phyloP scores from a whole-genome alignment of 2,113 vertebrate species.

The Limanda limanda region DNA sequence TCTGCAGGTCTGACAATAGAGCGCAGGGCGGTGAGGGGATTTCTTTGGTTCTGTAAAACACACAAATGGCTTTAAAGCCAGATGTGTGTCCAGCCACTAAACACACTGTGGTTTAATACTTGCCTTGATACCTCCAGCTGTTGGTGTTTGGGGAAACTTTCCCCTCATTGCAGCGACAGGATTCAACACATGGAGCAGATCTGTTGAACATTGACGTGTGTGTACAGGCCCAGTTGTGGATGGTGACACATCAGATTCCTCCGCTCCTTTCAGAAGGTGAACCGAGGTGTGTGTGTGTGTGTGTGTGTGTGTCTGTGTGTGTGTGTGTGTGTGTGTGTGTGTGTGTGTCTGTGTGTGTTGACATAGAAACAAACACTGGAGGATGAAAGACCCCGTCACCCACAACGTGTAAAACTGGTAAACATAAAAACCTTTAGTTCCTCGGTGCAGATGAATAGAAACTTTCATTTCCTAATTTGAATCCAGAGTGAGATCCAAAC shows the following conservation, averaged over 20 bases:
- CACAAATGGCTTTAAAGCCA: neutral
- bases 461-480: constrained; percentile 1
- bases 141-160: neutral
- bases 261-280: too few relatives aligned
- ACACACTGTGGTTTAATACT: neutral
- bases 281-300: too few relatives aligned
- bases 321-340: too few relatives aligned
- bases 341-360: too few relatives aligned
- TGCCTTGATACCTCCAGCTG: neutral
- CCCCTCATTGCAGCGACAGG: neutral
- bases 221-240: neutral
- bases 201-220: neutral
- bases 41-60: too few relatives aligned
- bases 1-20: too few relatives aligned
- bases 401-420: too few relatives aligned
- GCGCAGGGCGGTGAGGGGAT: too few relatives aligned
- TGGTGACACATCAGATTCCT: neutral
- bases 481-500: constrained; percentile 30
- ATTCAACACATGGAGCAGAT: neutral
- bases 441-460: too few relatives aligned
- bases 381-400: too few relatives aligned
- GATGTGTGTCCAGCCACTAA: neutral
- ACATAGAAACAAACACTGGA: too few relatives aligned
- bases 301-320: too few relatives aligned
- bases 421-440: neutral